Evolutionary conservation across 2,888 invertebrate species (phyloP).

Genomic region (Chymomyza fuscimana): DNA sequence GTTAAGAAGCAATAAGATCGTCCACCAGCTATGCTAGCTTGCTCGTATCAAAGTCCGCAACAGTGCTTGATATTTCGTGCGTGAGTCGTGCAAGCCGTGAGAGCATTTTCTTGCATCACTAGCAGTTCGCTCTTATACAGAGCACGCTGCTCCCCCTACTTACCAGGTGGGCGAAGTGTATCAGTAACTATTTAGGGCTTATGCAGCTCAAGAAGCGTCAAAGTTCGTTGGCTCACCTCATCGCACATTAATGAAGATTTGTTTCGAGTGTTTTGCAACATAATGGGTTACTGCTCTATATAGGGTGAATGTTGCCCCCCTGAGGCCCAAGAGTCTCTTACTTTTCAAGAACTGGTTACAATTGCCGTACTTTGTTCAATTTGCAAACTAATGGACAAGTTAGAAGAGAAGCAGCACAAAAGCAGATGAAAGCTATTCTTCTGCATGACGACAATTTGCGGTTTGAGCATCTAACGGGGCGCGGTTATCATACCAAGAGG

Average conservation of each 20-base stretch:
- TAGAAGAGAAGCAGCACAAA: background rate
- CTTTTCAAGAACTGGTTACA: background rate
- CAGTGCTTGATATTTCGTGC: background rate
- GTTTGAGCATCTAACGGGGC: conserved; percentile 58
- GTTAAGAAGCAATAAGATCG: too few relatives aligned
- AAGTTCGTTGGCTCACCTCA: conserved; percentile 40
- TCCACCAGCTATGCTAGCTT: too few relatives aligned
- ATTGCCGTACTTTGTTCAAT: background rate
- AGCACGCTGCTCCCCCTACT: background rate
- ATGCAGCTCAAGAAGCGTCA: background rate
- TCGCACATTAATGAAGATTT: background rate
- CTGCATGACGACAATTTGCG: conserved; percentile 51
- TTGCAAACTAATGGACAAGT: conserved; percentile 2
- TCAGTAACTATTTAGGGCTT: background rate
- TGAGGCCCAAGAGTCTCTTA: background rate
- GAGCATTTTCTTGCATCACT: background rate
- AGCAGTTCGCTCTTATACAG: background rate
- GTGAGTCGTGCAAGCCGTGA: background rate
- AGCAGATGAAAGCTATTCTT: background rate
- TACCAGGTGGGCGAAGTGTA: background rate
- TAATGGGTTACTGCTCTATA: conserved; percentile 1
- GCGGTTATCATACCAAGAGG: conserved; percentile 32
- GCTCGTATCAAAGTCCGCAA: too few relatives aligned
- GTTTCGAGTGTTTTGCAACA: conserved; percentile 18
- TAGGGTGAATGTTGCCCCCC: background rate